phyloP scores from a whole-genome alignment of 2,113 vertebrate species.

The Psettodes erumei region DNA sequence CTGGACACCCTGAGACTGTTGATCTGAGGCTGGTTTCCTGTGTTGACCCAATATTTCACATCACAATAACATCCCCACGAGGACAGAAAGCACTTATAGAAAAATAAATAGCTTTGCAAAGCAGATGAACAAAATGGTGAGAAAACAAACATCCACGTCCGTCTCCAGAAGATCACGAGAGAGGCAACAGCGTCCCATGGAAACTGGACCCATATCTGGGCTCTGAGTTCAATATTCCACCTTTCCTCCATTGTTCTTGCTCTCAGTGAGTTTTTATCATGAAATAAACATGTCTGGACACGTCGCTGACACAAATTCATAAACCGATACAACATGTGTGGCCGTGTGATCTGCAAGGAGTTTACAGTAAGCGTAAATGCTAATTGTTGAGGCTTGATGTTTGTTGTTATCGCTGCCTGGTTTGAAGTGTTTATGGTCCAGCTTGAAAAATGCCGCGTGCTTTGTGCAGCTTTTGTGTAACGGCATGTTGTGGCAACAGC shows the following conservation, averaged over 20 bases:
- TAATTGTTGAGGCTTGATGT: not conserved
- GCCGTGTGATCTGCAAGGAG: not conserved
- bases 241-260: constrained; percentile 1
- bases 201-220: constrained; percentile 57
- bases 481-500: not conserved
- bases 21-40: constrained; percentile 51
- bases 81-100: constrained; percentile 69
- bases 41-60: constrained; percentile 57
- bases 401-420: not conserved
- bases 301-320: too few relatives aligned
- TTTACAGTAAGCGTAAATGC: not conserved
- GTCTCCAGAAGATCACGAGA: constrained; percentile 57
- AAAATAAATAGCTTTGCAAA: constrained; percentile 81
- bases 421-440: not conserved
- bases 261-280: constrained; percentile 18
- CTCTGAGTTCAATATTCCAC: constrained; percentile 33
- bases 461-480: not conserved
- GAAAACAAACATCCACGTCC: constrained; percentile 80
- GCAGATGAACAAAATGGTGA: constrained; percentile 75
- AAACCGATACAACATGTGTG: too few relatives aligned
- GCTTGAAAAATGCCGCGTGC: not conserved
- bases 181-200: constrained; percentile 59
- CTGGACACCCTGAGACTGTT: constrained; percentile 41
- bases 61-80: constrained; percentile 76
- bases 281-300: constrained; percentile 28